Percentiles rank a stretch among this genome's conserved stretches.
Evolutionary conservation across 1,140 invertebrate species (phyloP).

Genomic region (Rhizoglyphus robini): DNA sequence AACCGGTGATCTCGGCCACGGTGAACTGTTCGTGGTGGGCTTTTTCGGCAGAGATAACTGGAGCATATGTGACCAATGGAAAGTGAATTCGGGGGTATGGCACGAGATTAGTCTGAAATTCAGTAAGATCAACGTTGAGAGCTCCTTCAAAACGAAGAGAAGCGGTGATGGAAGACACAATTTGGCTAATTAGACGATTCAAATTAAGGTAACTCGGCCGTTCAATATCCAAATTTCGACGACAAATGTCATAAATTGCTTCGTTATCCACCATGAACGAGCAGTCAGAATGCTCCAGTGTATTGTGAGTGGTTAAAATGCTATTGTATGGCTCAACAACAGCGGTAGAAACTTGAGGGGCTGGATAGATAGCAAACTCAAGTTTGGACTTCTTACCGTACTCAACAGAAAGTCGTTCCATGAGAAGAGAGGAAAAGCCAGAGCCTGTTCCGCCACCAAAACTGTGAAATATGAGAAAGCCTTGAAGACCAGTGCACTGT

Average conservation of each 20-base stretch:
- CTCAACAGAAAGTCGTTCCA: slow-evolving; percentile 51
- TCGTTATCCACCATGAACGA: slow-evolving; percentile 61
- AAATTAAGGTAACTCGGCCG: slow-evolving; percentile 44
- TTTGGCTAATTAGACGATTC: slow-evolving; percentile 42
- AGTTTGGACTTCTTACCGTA: slow-evolving; percentile 57
- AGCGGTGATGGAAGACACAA: slow-evolving; percentile 46
- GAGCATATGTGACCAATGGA: slow-evolving; percentile 66
- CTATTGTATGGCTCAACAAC: slow-evolving; percentile 83
- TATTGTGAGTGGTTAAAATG: slow-evolving; percentile 60
- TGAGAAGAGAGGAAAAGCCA: slow-evolving; percentile 57
- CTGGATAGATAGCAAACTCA: slow-evolving; percentile 63
- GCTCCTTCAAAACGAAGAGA: slow-evolving; percentile 55
- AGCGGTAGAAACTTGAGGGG: slow-evolving; percentile 53
- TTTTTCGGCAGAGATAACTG: slow-evolving; percentile 68
- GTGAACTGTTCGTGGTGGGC: slow-evolving; percentile 65
- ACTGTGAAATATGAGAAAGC: slow-evolving; percentile 40
- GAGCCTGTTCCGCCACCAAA: slow-evolving; percentile 48
- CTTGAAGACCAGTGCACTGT: slow-evolving; percentile 34
- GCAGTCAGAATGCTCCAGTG: slow-evolving; percentile 62
- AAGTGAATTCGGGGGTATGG: slow-evolving; percentile 47
- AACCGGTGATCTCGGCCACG: slow-evolving; percentile 65
- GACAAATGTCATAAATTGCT: slow-evolving; percentile 57
- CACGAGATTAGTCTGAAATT: slow-evolving; percentile 54
- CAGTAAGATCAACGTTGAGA: slow-evolving; percentile 52
- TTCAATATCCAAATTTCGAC: slow-evolving; percentile 47